Conservation (phyloP, 30 jellyfish, hydroid and myxozoan species). For the Mastigias papua region DNA sequence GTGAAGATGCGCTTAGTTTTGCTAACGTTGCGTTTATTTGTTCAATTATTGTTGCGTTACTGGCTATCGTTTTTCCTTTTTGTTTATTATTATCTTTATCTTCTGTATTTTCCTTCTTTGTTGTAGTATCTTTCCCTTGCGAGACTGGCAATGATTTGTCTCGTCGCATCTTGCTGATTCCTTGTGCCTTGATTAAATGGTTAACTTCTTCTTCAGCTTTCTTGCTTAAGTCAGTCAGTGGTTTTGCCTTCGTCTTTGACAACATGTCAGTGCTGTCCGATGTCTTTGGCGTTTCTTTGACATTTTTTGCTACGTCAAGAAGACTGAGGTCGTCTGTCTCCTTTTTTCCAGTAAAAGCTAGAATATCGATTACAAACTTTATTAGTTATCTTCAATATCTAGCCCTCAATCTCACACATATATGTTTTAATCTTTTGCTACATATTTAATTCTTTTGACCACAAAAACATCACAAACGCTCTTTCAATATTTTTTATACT, state of each 20-base stretch:
- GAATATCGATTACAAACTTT: neutral
- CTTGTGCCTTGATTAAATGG: slow-evolving; percentile 68
- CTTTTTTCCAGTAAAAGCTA: slow-evolving; percentile 82
- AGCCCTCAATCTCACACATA: too few relatives aligned
- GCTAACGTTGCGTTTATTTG: slow-evolving; percentile 85
- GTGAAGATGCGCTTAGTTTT: slow-evolving; percentile 67
- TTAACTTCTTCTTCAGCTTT: slow-evolving; percentile 98
- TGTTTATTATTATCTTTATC: neutral
- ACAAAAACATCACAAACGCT: too few relatives aligned
- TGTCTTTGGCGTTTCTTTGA: slow-evolving; percentile 38
- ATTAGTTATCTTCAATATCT: too few relatives aligned
- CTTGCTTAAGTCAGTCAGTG: slow-evolving; percentile 91
- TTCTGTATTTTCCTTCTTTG: neutral
- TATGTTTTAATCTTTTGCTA: neutral
- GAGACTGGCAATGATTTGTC: neutral
- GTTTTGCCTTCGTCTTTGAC: slow-evolving; percentile 78
- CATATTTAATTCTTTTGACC: neutral
- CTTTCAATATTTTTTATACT: neutral
- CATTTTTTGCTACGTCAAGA: slow-evolving; percentile 36
- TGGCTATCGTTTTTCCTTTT: neutral
- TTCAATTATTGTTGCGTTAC: slow-evolving; percentile 67
- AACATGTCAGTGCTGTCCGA: slow-evolving; percentile 29
- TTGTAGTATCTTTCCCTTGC: neutral
- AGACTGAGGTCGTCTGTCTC: slow-evolving; percentile 69
- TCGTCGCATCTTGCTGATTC: slow-evolving; percentile 44